Evolutionary conservation across 2,113 vertebrate species (phyloP).

Genomic region (Rhizomys pruinosus): DNA sequence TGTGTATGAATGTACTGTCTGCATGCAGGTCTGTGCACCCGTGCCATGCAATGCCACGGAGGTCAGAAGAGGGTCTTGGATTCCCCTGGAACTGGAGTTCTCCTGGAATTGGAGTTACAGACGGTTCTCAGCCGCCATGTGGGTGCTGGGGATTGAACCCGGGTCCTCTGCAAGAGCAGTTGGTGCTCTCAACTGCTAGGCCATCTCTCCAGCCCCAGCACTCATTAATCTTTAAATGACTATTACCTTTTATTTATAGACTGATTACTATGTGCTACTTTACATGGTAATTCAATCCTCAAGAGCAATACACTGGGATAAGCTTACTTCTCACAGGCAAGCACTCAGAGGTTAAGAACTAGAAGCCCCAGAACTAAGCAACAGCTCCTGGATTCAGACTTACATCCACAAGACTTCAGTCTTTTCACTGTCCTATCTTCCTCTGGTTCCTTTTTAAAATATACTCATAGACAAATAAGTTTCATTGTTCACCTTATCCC

Average conservation of each 20-base stretch:
- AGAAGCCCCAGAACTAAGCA: neutral
- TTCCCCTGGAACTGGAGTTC: too few species aligned
- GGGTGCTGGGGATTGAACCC: too few species aligned
- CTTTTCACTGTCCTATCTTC: neutral
- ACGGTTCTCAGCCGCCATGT: too few species aligned
- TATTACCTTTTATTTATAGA: neutral
- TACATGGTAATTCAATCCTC: neutral
- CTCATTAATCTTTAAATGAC: neutral
- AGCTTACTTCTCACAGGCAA: neutral
- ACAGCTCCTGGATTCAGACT: conserved; percentile 4
- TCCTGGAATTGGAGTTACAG: too few species aligned
- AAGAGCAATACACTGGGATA: neutral
- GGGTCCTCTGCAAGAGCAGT: too few species aligned
- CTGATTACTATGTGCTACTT: neutral
- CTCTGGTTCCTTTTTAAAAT: neutral
- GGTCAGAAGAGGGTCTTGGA: too few species aligned
- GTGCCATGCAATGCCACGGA: too few species aligned
- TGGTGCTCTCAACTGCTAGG: too few species aligned
- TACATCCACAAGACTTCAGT: neutral
- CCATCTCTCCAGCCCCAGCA: too few species aligned
- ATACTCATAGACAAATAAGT: neutral
- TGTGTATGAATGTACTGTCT: too few species aligned
- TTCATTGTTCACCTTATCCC: neutral
- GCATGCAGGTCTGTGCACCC: too few species aligned
- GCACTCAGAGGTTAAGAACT: neutral